Percentiles rank a stretch among this genome's conserved stretches.
Conservation (phyloP, 2,797 vertebrate species). For the Hafferia zeledoni region DNA sequence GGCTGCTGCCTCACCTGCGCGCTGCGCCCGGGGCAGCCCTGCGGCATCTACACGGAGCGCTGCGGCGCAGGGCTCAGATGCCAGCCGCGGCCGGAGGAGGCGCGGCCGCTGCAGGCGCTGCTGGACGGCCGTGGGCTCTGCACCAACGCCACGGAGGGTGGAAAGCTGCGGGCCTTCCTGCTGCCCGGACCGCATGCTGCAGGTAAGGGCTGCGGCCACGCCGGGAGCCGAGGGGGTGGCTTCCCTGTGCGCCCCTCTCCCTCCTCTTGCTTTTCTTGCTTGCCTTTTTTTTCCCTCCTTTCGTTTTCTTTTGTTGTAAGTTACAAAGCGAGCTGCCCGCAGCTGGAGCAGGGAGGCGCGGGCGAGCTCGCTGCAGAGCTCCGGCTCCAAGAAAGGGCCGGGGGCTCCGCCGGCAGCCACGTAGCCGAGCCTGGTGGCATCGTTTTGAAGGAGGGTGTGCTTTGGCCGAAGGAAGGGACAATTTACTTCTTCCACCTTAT, state of each 20-base stretch:
- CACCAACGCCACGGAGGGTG: conserved; percentile 74
- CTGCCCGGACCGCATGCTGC: neutral
- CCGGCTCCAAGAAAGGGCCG: neutral
- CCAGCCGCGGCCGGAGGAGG: conserved; percentile 82
- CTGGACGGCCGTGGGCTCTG: conserved; percentile 89
- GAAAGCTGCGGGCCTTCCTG: conserved; percentile 26
- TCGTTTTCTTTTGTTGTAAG: neutral
- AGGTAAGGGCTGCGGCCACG: conserved; percentile 49
- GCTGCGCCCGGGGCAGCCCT: conserved; percentile 80
- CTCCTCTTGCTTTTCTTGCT: neutral
- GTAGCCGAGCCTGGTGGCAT: neutral
- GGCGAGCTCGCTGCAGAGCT: neutral
- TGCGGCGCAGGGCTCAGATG: conserved; percentile 86
- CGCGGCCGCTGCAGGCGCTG: conserved; percentile 86
- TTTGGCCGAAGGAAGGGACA: neutral
- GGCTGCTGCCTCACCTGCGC: conserved; percentile 92
- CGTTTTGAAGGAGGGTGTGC: neutral
- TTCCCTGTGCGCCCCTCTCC: neutral
- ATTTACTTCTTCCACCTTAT: rapidly evolving
- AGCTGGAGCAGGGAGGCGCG: neutral
- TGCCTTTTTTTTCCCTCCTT: too few species aligned
- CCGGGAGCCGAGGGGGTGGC: too few species aligned
- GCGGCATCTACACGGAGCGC: conserved; percentile 90
- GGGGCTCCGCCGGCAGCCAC: neutral
- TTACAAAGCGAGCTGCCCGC: neutral